Evolutionary conservation across 2,888 invertebrate genomes (phyloP).

Genomic region (Heliconius aoede): DNA sequence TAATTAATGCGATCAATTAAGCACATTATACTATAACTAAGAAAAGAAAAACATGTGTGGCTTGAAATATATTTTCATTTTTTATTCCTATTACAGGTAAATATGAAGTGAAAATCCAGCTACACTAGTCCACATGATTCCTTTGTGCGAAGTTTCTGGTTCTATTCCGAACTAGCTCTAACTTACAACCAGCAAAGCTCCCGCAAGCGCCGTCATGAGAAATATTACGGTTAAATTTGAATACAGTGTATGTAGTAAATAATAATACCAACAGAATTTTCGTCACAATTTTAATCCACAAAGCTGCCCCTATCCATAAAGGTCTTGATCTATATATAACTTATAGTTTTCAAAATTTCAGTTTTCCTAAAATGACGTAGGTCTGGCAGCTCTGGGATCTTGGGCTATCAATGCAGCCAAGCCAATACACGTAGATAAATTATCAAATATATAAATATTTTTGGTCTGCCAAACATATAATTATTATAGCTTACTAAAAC

Average conservation of each 20-base stretch:
- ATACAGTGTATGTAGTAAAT: conserved; percentile 21
- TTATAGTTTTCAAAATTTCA: too few relatives aligned
- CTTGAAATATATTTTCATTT: background rate
- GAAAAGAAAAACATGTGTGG: too few relatives aligned
- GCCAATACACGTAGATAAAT: background rate
- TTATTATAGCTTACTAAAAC: background rate
- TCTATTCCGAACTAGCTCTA: conserved; percentile 21
- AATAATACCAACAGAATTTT: conserved; percentile 23
- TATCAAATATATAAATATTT: too few relatives aligned
- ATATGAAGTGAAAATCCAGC: background rate
- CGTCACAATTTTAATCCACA: conserved; percentile 27
- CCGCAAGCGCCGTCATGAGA: conserved; percentile 1
- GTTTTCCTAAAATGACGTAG: too few relatives aligned
- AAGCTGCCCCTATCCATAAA: too few relatives aligned
- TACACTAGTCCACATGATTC: conserved; percentile 12
- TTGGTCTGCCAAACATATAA: too few relatives aligned
- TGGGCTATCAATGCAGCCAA: conserved; percentile 6
- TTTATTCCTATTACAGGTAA: conserved; percentile 2
- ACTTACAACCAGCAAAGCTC: background rate
- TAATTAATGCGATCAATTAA: too few relatives aligned
- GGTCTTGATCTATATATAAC: too few relatives aligned
- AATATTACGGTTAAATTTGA: conserved; percentile 28
- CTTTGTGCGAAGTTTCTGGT: conserved; percentile 23
- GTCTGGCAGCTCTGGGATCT: too few relatives aligned
- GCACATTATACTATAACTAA: too few relatives aligned